A percentile compares a stretch with the other conserved stretches of the same genome.
phyloP scores from a whole-genome alignment of 2,113 vertebrate species.

The Anseranas semipalmata region DNA sequence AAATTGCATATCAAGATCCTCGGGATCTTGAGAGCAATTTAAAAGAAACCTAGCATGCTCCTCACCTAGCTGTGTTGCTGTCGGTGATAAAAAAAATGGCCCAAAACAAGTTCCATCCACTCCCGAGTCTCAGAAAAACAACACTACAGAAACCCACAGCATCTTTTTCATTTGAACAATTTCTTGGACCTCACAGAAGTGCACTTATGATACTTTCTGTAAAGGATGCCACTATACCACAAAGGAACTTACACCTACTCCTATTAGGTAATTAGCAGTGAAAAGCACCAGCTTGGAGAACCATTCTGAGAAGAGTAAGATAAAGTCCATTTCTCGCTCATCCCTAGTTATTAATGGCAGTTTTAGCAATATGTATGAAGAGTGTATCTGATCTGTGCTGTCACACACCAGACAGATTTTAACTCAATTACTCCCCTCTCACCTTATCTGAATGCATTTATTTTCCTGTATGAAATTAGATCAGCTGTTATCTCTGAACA shows the following conservation, averaged over 20 bases:
- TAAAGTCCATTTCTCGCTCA: slow-evolving; percentile 15
- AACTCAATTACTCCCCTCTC: slow-evolving; percentile 51
- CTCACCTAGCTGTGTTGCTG: background rate
- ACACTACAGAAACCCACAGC: background rate
- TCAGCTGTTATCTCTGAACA: slow-evolving; percentile 47
- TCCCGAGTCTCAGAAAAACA: background rate
- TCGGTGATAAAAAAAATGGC: background rate
- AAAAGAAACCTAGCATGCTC: background rate
- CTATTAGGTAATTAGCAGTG: background rate
- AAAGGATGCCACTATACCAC: background rate
- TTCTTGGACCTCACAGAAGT: background rate
- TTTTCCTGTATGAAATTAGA: slow-evolving; percentile 49
- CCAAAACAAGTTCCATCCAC: background rate
- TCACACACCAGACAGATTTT: slow-evolving; percentile 15
- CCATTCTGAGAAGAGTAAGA: background rate
- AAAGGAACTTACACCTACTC: background rate
- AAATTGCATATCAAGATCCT: background rate
- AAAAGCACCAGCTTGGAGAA: background rate
- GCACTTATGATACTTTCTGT: background rate
- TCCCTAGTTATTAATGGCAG: slow-evolving; percentile 9
- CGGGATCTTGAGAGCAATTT: background rate
- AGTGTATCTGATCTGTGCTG: slow-evolving; percentile 37
- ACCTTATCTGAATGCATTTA: slow-evolving; percentile 46
- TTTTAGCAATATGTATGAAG: background rate
- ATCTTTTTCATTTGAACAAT: background rate